Conservation (phyloP, 2,113 vertebrate genomes). For the Urocynchramus pylzowi region DNA sequence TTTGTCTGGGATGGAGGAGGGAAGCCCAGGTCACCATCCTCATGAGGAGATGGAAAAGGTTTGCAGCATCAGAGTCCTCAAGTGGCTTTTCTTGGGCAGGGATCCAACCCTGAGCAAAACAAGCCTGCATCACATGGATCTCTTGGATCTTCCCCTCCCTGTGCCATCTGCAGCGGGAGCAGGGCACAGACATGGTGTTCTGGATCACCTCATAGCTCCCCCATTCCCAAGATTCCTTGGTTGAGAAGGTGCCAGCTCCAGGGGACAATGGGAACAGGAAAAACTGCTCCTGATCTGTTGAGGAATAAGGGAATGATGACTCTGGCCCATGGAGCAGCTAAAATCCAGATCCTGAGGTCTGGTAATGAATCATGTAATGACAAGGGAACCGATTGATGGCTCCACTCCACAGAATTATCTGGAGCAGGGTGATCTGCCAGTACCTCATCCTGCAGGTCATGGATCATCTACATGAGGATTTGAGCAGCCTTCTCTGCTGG, state of each 20-base stretch:
- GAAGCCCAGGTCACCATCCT: not conserved
- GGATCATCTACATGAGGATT: not conserved
- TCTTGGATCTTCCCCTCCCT: not conserved
- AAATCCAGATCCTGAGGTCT: not conserved
- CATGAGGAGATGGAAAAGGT: not conserved
- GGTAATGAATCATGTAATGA: not conserved
- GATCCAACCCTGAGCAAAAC: not conserved
- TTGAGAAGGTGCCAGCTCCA: not conserved
- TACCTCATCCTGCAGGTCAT: not conserved
- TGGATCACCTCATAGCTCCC: not conserved
- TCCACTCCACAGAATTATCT: not conserved
- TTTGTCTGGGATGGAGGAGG: not conserved
- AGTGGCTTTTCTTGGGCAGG: not conserved
- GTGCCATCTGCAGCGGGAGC: not conserved
- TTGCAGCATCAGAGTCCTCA: not conserved
- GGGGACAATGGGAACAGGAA: not conserved
- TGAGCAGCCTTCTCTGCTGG: not conserved
- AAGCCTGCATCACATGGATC: not conserved
- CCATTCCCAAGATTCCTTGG: not conserved
- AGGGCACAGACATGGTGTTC: accelerated
- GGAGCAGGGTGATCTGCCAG: accelerated
- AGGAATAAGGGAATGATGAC: not conserved
- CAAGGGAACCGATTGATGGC: not conserved
- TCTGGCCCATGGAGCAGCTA: not conserved
- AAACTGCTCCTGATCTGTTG: not conserved